Conservation (phyloP, 1,140 invertebrate genomes). For the Drosophila sproati region DNA sequence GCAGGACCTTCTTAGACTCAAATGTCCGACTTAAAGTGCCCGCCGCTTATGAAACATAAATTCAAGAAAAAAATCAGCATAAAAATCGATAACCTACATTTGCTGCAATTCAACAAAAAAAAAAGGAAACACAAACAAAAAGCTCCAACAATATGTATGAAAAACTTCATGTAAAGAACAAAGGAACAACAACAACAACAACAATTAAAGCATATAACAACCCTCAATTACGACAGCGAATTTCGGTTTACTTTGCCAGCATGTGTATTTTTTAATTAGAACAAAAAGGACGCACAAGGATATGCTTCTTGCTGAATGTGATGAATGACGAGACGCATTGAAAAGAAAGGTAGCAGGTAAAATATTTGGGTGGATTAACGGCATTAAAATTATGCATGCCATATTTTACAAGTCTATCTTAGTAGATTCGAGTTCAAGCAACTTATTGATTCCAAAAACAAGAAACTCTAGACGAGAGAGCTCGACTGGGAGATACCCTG, state of each 20-base stretch:
- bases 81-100: conserved; percentile 81
- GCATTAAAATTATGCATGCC: conserved; percentile 5
- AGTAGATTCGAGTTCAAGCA: no score
- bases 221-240: conserved; percentile 60
- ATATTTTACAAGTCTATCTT: no score
- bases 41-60: conserved; percentile 36
- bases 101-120: conserved; percentile 37
- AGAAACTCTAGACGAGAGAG: no score
- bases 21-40: conserved; percentile 8
- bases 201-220: conserved; percentile 74
- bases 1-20: background rate
- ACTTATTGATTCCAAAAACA: no score
- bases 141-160: conserved; percentile 25
- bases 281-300: conserved; percentile 39
- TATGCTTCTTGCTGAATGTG: conserved; percentile 11
- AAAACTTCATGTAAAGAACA: conserved; percentile 45
- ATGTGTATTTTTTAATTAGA: conserved; percentile 59
- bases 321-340: conserved; percentile 10
- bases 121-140: conserved; percentile 31
- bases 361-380: background rate
- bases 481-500: no score
- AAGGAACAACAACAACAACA: conserved; percentile 62
- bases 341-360: conserved; percentile 1
- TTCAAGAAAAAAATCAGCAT: conserved; percentile 29
- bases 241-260: conserved; percentile 28